Conservation (phyloP, 2,797 vertebrate genomes). For the Enteromius anoplus region DNA sequence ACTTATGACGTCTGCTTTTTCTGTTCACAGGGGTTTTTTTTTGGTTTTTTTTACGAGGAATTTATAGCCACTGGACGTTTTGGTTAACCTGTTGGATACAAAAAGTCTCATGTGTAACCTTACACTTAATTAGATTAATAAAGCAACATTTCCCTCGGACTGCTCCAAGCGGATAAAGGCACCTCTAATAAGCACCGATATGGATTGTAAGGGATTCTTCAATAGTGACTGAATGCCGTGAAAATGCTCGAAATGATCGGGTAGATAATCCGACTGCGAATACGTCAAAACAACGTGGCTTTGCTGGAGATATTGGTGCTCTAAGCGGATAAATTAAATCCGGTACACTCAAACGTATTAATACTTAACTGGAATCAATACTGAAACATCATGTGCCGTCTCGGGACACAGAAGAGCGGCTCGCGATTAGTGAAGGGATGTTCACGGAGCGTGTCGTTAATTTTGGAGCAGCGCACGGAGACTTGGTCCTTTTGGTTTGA, state of each 20-base stretch:
- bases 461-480: conserved; percentile 8
- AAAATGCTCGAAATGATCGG: conserved; percentile 33
- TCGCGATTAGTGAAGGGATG: neutral
- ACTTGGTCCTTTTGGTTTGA: conserved; percentile 6
- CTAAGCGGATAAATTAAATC: conserved; percentile 52
- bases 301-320: conserved; percentile 41
- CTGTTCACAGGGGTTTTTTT: conserved; percentile 20
- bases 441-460: neutral
- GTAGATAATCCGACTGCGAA: conserved; percentile 38
- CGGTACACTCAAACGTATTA: conserved; percentile 40
- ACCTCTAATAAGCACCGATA: conserved; percentile 4
- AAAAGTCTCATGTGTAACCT: neutral
- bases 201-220: conserved; percentile 36
- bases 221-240: conserved; percentile 12
- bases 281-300: conserved; percentile 43
- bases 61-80: neutral
- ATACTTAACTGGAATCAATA: conserved; percentile 45
- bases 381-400: conserved; percentile 20
- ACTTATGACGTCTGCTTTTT: conserved; percentile 1
- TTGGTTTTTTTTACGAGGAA: neutral
- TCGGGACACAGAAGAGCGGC: conserved; percentile 35
- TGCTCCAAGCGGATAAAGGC: conserved; percentile 27
- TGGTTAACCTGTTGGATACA: conserved; percentile 33
- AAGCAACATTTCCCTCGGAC: neutral
- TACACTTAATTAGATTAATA: neutral